These are phyloP conservation scores for Haemorhous mexicanus DNA, from an alignment of 2,113 vertebrate species.

Conservation along the genomic window DNA sequence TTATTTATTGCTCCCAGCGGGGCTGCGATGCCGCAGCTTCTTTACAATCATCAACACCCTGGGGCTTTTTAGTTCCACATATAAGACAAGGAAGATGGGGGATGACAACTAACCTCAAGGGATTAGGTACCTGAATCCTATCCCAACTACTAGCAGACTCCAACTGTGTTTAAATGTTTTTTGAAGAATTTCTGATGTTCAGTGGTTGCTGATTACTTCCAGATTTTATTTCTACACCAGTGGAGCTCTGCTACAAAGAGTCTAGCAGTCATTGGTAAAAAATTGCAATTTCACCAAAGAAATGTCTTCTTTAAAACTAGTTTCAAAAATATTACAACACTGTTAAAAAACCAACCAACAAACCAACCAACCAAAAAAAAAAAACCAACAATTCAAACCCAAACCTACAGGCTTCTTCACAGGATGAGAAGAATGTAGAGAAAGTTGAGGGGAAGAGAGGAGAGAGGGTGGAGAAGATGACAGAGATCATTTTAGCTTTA, in stretches of 20 bases:
- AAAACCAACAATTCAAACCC: neutral
- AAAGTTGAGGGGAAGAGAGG: neutral
- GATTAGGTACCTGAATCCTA: slow-evolving; percentile 97
- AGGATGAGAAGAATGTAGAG: neutral
- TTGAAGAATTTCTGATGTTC: slow-evolving; percentile 93
- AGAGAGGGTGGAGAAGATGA: neutral
- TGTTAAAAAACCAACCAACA: neutral
- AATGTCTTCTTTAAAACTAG: slow-evolving; percentile 66
- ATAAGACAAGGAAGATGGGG: slow-evolving; percentile 77
- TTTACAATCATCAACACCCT: slow-evolving; percentile 88
- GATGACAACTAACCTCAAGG: slow-evolving; percentile 83
- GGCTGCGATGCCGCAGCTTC: slow-evolving; percentile 84
- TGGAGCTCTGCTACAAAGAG: slow-evolving; percentile 85
- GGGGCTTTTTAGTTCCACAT: slow-evolving; percentile 84
- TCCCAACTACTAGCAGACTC: slow-evolving; percentile 88
- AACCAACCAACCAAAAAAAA: neutral
- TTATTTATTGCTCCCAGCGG: slow-evolving; percentile 96
- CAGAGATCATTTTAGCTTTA: neutral
- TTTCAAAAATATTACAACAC: slow-evolving; percentile 41
- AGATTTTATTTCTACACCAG: slow-evolving; percentile 97
- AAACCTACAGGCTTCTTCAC: neutral
- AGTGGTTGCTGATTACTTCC: slow-evolving; percentile 96
- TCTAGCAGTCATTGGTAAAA: slow-evolving; percentile 86
- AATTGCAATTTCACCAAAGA: slow-evolving; percentile 74
- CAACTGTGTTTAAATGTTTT: slow-evolving; percentile 94